Base-by-base conservation (phyloP, 2,113 vertebrate species). In the Ceyx melanurus region DNA sequence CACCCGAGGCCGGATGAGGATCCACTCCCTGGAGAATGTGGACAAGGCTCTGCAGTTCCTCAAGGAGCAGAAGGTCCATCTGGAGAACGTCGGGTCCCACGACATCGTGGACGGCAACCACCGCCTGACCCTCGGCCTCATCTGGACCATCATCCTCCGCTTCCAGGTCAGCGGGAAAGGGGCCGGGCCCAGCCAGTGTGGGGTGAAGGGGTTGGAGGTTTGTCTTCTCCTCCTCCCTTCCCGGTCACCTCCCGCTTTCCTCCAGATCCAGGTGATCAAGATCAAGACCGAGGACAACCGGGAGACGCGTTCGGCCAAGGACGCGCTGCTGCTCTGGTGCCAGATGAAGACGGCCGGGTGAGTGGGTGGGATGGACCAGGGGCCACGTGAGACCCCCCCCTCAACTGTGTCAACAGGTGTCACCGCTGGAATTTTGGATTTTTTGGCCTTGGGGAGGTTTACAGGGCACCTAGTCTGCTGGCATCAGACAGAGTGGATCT, bases 21-120 rank as follows among this genome's bases (percentile, higher is more conserved):
- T 99, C 96, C 99, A 99, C 94, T 99, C 98, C 20, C 92, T 99
- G 96, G 99, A 99, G 95, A 99, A 99, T 2, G 99, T 99, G 62
- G 99, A 99, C 96, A 99, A 99, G 92, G 98, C 99, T 0, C 89
- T 99, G 86, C 99, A 99, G 97, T 99, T 99, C 96, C 98, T 99
- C 33, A 99, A 99, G 97, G 99, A 99, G 91, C 99, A 99, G 93
- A 97, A 98, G 2, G 99, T 99, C 28, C 99, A 99, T 88, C 96
- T 99, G 95, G 99, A 99, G 96, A 99, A 99, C 13, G 98, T 99
- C 22, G 99, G 99, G 25, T 99, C 99, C 6, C 99, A 99, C 4
- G 99, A 99, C 97, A 99, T 99, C 3, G 99, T 99, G 42, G 99
- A 99, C 1, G 99, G 99, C 51, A 99, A 99, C 96, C 99, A 99